Evolutionary conservation across 1,140 invertebrate genomes (phyloP), one percentile per base, ranked within the genome.

Genomic region (Microplitis mediator): DNA sequence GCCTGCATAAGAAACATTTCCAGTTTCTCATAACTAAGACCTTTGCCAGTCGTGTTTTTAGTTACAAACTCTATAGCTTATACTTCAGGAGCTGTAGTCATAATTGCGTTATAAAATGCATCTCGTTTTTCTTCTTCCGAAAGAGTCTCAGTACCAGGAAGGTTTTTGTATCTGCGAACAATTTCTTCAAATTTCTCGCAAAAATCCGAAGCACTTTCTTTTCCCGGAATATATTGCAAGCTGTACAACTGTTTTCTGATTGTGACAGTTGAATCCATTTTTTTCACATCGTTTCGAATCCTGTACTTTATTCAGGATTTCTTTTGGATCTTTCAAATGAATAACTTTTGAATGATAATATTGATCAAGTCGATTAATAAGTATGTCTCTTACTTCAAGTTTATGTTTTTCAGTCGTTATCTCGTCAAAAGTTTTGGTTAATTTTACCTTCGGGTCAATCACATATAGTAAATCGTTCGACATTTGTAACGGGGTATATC

Each of bases 101-200:
- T 60, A 14, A 73, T 52, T 3, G 70, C 65, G 23, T 64, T 69
- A 35, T 70, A 74, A 62, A 74, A 66, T 2, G 69, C 63, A 54
- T 75, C 64, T 8, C 66, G 56, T 64, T 69, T 75, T 58, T 75
- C 74, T n/a, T 75, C 67, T 31, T 75, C 74, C 0, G 71, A 50
- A 5, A 76, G 23, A 34, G 63, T 9, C 3, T 4, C 36, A 34
- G 52, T 32, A 61, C 64, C 72, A 9, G 67, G 16, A 9, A 66
- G 45, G 50, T 58, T 73, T 39, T 75, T 75, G 8, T 74, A 77
- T 31, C 3, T 69, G 73, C 72, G 66, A 14, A 77, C n/a, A 9
- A 72, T 52, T 23, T 78, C 75, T 51, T 78, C 72, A 62, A 76
- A 78, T 51, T 54, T 54, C 34, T 78, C 75, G 32, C 62, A 70